Percentiles rank a stretch among this genome's conserved stretches.
These are phyloP conservation scores for Luffia ferchaultella DNA, from an alignment of 2,888 invertebrate species.

Conservation along the genomic window DNA sequence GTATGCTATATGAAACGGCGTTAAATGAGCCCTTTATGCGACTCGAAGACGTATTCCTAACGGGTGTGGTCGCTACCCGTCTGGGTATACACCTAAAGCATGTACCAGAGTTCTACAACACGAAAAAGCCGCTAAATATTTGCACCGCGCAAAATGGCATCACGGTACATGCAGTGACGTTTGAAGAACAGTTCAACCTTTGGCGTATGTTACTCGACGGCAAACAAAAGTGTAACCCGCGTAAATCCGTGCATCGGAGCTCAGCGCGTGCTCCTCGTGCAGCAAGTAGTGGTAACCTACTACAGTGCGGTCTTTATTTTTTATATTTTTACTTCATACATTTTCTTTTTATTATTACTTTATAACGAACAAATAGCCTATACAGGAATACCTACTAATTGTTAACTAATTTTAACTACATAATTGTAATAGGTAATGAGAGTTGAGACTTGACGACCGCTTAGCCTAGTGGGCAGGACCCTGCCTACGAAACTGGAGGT, in stretches of 20 bases:
- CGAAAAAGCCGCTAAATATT: conserved; percentile 77
- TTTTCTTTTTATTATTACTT: too few relatives aligned
- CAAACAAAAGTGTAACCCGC: conserved; percentile 82
- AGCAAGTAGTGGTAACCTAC: conserved; percentile 1
- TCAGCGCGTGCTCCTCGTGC: too few relatives aligned
- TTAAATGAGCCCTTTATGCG: conserved; percentile 74
- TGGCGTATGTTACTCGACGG: conserved; percentile 89
- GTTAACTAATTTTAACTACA: too few relatives aligned
- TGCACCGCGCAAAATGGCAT: conserved; percentile 84
- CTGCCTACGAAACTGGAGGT: too few relatives aligned
- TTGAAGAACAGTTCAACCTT: conserved; percentile 87
- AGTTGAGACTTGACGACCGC: too few relatives aligned
- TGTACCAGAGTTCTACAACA: conserved; percentile 82
- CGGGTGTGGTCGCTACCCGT: conserved; percentile 85
- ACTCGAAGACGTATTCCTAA: conserved; percentile 91
- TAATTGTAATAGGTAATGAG: too few relatives aligned
- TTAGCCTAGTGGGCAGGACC: too few relatives aligned
- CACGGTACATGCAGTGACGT: conserved; percentile 89
- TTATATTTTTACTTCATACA: conserved; percentile 4
- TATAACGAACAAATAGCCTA: too few relatives aligned
- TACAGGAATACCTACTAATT: too few relatives aligned
- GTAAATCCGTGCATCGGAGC: too few relatives aligned
- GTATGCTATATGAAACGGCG: conserved; percentile 74
- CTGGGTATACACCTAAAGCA: conserved; percentile 74
- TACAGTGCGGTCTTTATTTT: not conserved